Evolutionary conservation across 2,888 invertebrate species (phyloP), one percentile per base, ranked within the genome.

Genomic region (Torymus auratus): DNA sequence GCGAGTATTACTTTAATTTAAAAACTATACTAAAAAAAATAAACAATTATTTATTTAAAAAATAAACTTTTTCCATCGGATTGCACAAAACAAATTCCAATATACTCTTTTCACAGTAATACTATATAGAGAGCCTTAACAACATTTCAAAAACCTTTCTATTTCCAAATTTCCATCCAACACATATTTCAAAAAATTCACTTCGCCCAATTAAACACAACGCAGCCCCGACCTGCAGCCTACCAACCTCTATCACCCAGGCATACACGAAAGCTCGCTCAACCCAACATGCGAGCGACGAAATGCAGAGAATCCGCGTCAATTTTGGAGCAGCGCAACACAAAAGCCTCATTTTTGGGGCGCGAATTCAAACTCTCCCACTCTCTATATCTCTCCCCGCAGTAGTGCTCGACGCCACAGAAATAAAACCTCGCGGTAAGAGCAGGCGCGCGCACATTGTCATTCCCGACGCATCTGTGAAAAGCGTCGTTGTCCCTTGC

Each of bases 361-460:
- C 55, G 23, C 68, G 20, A 68, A 68, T 68, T 55, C 68, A 20
- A 53, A 23, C 20, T 23, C 12, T 2, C 28, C 23, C 53, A 13
- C 28, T 20, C 17, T 64, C 11, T 23, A 13, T 62, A 14, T 23
- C 13, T 13, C 13, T 62, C 62, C 17, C 23, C 10, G 15, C 58
- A 17, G 15, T 17, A 17, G 15, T 10, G 17, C 11, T 20, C 17
- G 55, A 53, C 55, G 52, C 1, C 52, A 13, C 41, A 17, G 52
- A 68, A 68, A 68, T 68, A 55, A 14, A 55, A 14, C 68, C 68
- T 4, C 68, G 55, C 71, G 61, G 41, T 61, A 61, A 71, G 71
- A 60, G 61, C 52, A 52, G 20, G 20, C 41, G 17, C 41, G 28
- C 28, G 28, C 28, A 4, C 41, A 69, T 69, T 69, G 58, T 69